Base-by-base conservation (phyloP, 1,140 invertebrate genomes). In the Hesperophylax magnus region DNA sequence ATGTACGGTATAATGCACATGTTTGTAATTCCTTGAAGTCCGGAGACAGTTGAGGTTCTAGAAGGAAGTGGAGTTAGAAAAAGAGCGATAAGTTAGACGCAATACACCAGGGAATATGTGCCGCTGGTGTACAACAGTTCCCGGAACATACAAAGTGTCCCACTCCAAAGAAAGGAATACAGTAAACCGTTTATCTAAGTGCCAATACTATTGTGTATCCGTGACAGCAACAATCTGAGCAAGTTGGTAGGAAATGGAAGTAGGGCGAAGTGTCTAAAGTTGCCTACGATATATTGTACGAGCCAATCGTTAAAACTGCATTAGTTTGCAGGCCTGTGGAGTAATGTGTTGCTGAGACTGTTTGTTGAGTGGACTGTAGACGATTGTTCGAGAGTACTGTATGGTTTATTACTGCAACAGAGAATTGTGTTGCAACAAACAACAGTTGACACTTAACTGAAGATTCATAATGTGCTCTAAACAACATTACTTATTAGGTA, bases 181-280 rank as follows among this genome's bases (percentile, higher is more conserved):
- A 61, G n/a, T 61, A 61, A 24, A 24, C 58, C 58, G 58, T 61
- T 61, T 61, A 61, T 61, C 58, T 61, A 61, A 61, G 58, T 61
- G 58, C 58, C 58, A 47, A 47, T 47, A 14, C 39, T 24, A 22
- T 61, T 61, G 58, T 61, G 18, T 61, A 61, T 61, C 58, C n/a
- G 18, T 61, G 18, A 14, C 18, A 22, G 58, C 58, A 11, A 6
- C 15, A 61, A 24, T 20, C 58, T 24, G 20, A 61, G 58, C 15
- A 24, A 61, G 18, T 61, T 24, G 58, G 6, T 47, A 61, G 58
- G 58, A 61, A 61, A 61, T 61, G 58, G 58, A 61, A 61, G 18
- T 61, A 61, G 58, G 58, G 58, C 58, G 58, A 61, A 61, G 24
- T 61, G 58, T 61, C 58, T 20, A 24, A 61, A 61, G 20, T 61